Evolutionary conservation across 2,888 invertebrate species (phyloP).

Genomic region (Hartigia nigra): DNA sequence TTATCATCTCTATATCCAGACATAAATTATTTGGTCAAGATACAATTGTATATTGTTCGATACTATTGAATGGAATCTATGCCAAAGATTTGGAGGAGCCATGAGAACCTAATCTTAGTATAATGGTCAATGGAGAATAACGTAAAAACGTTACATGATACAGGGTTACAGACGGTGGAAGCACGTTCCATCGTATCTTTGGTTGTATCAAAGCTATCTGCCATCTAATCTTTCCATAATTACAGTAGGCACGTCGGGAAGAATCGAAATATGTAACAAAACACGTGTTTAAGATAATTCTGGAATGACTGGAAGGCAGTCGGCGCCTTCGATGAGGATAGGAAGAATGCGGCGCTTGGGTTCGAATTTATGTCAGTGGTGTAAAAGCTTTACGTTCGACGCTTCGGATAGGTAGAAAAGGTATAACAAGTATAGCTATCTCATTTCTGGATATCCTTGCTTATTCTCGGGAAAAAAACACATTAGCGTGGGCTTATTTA

Average conservation of each 20-base stretch:
- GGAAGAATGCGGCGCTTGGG: conserved; percentile 30
- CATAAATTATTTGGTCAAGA: background rate
- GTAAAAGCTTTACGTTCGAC: conserved; percentile 34
- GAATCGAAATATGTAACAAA: conserved; percentile 44
- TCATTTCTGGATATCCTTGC: background rate
- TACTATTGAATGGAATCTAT: background rate
- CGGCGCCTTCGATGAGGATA: conserved; percentile 5
- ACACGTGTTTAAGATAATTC: conserved; percentile 53
- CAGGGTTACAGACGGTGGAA: background rate
- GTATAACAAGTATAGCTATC: background rate
- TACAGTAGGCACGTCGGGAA: conserved; percentile 14
- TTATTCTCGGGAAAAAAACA: conserved; percentile 52
- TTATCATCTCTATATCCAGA: background rate
- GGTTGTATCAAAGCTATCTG: background rate
- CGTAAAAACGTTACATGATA: background rate
- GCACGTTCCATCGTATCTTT: background rate
- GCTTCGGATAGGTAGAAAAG: background rate
- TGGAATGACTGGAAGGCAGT: conserved; percentile 34
- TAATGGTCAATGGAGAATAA: background rate
- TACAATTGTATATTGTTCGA: background rate
- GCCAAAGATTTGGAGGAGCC: background rate
- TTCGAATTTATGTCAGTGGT: conserved; percentile 46
- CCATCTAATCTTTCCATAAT: background rate
- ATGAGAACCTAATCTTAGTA: background rate
- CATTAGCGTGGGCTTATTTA: conserved; percentile 58